A percentile compares a stretch with the other conserved stretches of the same genome.
These are phyloP conservation scores for Amiota mariae DNA, from an alignment of 2,888 invertebrate genomes.

Conservation along the genomic window DNA sequence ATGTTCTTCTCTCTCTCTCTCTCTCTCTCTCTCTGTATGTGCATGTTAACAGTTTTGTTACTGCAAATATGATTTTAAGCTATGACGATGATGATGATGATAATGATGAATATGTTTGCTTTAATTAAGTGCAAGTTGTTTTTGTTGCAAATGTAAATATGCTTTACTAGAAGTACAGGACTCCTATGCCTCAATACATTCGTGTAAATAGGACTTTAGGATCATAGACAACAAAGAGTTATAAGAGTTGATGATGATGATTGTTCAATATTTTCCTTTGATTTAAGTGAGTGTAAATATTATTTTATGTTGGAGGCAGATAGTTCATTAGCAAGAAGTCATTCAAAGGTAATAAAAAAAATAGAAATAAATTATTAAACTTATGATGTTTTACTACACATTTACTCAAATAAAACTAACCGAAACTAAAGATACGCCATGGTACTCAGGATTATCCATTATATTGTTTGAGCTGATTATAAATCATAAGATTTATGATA, in stretches of 20 bases:
- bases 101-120: neutral
- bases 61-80: slow-evolving; percentile 1
- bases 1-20: neutral
- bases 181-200: no score
- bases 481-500: slow-evolving; percentile 25
- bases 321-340: neutral
- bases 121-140: neutral
- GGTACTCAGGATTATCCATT: neutral
- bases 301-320: neutral
- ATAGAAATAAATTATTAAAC: neutral
- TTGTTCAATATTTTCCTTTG: slow-evolving; percentile 6
- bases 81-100: neutral
- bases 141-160: neutral
- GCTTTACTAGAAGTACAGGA: neutral
- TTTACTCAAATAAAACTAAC: slow-evolving; percentile 6
- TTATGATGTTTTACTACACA: no score
- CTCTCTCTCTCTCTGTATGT: neutral
- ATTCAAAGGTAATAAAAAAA: neutral
- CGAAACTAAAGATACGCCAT: neutral
- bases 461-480: slow-evolving; percentile 13
- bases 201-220: no score
- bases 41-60: neutral
- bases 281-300: neutral
- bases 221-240: no score
- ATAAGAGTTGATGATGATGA: neutral